Evolutionary conservation across 35 echinoderm and acorn worm genomes (phyloP).

Genomic region (Amphiura filiformis): DNA sequence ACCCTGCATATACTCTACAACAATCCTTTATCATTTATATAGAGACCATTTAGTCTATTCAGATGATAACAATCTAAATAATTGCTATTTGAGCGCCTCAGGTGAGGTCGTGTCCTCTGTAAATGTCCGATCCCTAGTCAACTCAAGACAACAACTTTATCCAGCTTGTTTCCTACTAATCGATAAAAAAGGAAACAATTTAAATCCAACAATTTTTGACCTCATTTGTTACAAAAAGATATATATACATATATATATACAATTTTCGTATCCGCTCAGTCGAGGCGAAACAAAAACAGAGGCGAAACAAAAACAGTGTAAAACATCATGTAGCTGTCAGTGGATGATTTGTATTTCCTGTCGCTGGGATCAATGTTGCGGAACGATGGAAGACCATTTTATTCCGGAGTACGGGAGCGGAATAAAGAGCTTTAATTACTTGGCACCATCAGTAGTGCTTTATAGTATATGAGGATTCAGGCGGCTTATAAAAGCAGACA

Average conservation of each 20-base stretch:
- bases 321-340: not conserved
- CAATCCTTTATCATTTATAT: no score
- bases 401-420: not conserved
- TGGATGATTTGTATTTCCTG: not conserved
- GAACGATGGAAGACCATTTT: not conserved
- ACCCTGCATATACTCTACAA: no score
- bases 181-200: not conserved
- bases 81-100: no score
- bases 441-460: not conserved
- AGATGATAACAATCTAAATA: no score
- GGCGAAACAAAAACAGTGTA: not conserved
- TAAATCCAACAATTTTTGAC: not conserved
- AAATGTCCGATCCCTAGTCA: no score
- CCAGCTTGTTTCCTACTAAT: no score
- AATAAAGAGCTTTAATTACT: not conserved
- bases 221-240: conserved; percentile 1
- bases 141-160: no score
- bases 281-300: not conserved
- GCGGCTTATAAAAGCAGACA: not conserved
- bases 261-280: not conserved
- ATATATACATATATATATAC: no score
- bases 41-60: no score
- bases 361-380: not conserved
- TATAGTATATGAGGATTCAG: not conserved
- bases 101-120: no score